phyloP scores from a whole-genome alignment of 2,797 vertebrate species.

The Spheniscus humboldti region DNA sequence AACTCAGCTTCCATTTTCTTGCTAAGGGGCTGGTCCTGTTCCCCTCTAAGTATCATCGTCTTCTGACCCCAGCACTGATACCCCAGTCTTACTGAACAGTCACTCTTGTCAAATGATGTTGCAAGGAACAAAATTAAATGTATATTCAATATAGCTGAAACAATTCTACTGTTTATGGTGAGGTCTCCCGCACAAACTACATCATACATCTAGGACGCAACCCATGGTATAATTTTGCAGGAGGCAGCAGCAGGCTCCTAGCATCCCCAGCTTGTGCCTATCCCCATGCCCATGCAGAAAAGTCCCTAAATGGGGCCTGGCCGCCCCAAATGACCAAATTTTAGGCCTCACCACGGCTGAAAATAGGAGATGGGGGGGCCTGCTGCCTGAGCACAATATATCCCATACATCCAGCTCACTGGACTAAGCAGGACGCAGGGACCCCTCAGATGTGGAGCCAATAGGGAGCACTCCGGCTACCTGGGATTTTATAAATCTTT shows the following conservation, averaged over 20 bases:
- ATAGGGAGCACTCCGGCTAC: slow-evolving; percentile 14
- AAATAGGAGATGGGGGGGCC: neutral
- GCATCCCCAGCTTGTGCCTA: neutral
- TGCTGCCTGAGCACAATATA: neutral
- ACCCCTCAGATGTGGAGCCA: slow-evolving; percentile 49
- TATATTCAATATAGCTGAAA: neutral
- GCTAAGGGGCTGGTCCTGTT: neutral
- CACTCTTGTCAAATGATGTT: accelerated
- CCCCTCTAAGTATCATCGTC: neutral
- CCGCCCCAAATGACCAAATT: neutral
- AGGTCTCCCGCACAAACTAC: neutral
- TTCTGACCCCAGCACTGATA: neutral
- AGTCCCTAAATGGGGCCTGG: neutral
- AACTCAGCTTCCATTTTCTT: neutral
- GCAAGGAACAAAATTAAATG: neutral
- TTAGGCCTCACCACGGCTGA: neutral
- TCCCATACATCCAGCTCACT: neutral
- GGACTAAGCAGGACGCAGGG: neutral
- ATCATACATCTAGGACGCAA: neutral
- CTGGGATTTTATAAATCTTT: slow-evolving; percentile 65
- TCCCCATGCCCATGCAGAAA: neutral
- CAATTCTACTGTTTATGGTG: neutral
- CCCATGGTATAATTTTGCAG: neutral
- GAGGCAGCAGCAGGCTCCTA: neutral
- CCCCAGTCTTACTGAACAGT: neutral